phyloP scores from a whole-genome alignment of 2,888 invertebrate genomes.

The Anodontia alba region DNA sequence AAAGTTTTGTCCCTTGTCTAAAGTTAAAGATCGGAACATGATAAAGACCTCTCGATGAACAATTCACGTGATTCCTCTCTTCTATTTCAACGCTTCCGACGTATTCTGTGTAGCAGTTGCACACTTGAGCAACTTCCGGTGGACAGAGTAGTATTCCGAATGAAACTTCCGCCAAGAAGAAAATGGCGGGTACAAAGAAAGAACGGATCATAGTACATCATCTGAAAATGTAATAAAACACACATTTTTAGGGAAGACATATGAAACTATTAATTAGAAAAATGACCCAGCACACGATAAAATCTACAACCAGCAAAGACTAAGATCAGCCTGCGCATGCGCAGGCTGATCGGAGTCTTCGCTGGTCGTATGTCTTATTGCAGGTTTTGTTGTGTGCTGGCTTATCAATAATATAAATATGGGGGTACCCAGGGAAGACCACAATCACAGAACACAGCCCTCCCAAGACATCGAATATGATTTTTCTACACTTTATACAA shows the following conservation, averaged over 20 bases:
- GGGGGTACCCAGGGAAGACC: too few species aligned
- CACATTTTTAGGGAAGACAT: background rate
- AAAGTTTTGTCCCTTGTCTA: slow-evolving; percentile 33
- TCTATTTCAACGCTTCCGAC: background rate
- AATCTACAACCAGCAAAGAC: too few species aligned
- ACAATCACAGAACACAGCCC: too few species aligned
- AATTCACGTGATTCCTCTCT: slow-evolving; percentile 44
- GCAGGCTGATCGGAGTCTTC: too few species aligned
- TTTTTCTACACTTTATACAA: too few species aligned
- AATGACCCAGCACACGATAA: too few species aligned
- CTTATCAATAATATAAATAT: too few species aligned
- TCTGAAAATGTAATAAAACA: background rate
- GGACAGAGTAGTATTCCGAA: background rate
- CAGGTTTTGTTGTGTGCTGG: too few species aligned
- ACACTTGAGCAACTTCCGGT: slow-evolving; percentile 31
- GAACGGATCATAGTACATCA: background rate
- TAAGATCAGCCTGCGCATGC: too few species aligned
- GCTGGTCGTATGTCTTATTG: too few species aligned
- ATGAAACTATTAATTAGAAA: too few species aligned
- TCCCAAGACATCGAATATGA: too few species aligned
- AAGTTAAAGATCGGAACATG: slow-evolving; percentile 51
- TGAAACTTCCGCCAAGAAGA: background rate
- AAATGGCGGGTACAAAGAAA: background rate
- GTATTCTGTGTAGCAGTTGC: slow-evolving; percentile 38
- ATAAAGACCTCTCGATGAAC: slow-evolving; percentile 50